Evolutionary conservation across 1,140 invertebrate species (phyloP), one percentile per base, ranked within the genome.

Genomic region (Apolygus lucorum): DNA sequence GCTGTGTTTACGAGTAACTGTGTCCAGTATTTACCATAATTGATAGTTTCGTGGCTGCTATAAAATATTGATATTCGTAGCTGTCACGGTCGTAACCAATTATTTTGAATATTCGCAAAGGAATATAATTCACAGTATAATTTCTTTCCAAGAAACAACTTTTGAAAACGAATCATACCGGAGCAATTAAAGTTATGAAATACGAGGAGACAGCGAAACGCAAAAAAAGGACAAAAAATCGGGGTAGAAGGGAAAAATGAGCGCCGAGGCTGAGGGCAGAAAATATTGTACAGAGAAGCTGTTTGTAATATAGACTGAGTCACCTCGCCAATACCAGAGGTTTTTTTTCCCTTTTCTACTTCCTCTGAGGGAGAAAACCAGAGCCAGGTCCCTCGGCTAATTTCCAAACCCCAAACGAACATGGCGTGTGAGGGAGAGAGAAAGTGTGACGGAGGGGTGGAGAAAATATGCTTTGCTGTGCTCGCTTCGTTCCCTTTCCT

Each of bases 401-500:
- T 59, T 59, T 59, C 54, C 54, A 59, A 59, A 59, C 54, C 54
- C 54, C 54, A 13, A 59, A 59, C 54, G 54, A 22, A 24, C 54
- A 13, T 59, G 2, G 8, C 54, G 22, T 59, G 54, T 59, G 54
- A 11, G 22, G 11, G 22, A 22, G 8, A 22, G 54, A 59, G 22
- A 59, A 59, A 59, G n/a, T n/a, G n/a, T n/a, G n/a, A n/a, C n/a
- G n/a, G n/a, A n/a, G n/a, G n/a, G n/a, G n/a, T n/a, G n/a, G n/a
- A n/a, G n/a, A n/a, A n/a, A n/a, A n/a, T n/a, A n/a, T n/a, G n/a
- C n/a, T n/a, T n/a, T n/a, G n/a, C n/a, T n/a, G n/a, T n/a, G n/a
- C n/a, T n/a, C n/a, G n/a, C n/a, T n/a, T n/a, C n/a, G n/a, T n/a
- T n/a, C n/a, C n/a, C n/a, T n/a, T n/a, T n/a, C n/a, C n/a, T n/a